Percentiles rank a stretch among this genome's conserved stretches.
phyloP scores from a whole-genome alignment of 2,888 invertebrate genomes.

The Xestia xanthographa region DNA sequence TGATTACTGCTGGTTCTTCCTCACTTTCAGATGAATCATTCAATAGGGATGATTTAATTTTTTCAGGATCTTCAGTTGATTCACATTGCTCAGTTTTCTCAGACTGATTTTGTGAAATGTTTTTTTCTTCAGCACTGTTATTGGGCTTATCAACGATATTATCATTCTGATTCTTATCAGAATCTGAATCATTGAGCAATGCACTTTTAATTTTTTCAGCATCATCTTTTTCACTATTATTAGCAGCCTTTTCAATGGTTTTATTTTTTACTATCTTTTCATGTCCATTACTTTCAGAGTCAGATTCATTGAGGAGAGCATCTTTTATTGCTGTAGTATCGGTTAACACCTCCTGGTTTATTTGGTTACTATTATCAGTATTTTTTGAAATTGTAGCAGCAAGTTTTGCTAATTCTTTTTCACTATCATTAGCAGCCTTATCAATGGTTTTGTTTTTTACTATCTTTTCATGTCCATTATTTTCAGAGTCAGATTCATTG shows the following conservation, averaged over 20 bases:
- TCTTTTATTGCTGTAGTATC: conserved; percentile 50
- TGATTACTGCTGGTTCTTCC: conserved; percentile 61
- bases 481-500: conserved; percentile 55
- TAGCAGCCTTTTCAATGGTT: background rate
- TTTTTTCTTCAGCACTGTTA: conserved; percentile 3
- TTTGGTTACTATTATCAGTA: conserved; percentile 7
- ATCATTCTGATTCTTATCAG: conserved; percentile 36
- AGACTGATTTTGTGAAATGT: conserved; percentile 12
- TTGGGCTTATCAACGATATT: conserved; percentile 2
- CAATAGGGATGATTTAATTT: conserved; percentile 67
- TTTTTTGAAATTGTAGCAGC: conserved; percentile 15
- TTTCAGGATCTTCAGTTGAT: conserved; percentile 31
- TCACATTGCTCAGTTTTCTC: conserved; percentile 11
- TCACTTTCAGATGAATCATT: conserved; percentile 69
- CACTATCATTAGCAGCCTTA: conserved; percentile 6
- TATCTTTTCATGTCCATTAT: conserved; percentile 17
- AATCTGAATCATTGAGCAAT: conserved; percentile 61
- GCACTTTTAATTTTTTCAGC: conserved; percentile 57
- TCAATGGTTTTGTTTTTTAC: background rate
- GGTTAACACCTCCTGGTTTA: conserved; percentile 6
- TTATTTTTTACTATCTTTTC: conserved; percentile 1
- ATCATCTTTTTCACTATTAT: conserved; percentile 23
- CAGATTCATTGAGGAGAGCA: conserved; percentile 55
- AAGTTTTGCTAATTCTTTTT: conserved; percentile 13
- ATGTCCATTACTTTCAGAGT: conserved; percentile 42